Conservation (phyloP, 2,888 invertebrate species). For the Lymantria monacha region DNA sequence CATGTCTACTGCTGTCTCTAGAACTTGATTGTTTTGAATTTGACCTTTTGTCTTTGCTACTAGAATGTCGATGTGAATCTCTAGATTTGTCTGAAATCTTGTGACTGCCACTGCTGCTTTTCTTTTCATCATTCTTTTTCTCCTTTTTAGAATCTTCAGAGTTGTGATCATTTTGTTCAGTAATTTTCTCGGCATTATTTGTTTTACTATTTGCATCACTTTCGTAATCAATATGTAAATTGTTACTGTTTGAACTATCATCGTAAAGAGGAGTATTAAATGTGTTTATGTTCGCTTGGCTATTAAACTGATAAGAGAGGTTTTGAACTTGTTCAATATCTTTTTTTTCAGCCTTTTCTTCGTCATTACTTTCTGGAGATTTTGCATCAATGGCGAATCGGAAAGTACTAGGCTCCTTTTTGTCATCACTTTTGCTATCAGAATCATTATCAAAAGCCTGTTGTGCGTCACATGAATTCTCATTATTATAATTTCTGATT, state of each 20-base stretch:
- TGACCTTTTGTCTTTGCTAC: conserved; percentile 64
- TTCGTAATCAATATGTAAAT: conserved; percentile 72
- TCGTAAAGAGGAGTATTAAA: conserved; percentile 68
- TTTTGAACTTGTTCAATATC: conserved; percentile 46
- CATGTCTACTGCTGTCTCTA: conserved; percentile 61
- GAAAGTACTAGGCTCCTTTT: conserved; percentile 63
- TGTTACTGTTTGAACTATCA: conserved; percentile 74
- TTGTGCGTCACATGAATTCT: conserved; percentile 75
- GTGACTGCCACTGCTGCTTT: conserved; percentile 53
- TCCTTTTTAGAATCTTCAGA: conserved; percentile 62
- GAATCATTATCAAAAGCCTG: conserved; percentile 70
- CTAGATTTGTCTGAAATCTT: conserved; percentile 69
- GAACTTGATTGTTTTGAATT: conserved; percentile 67
- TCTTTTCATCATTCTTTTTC: conserved; percentile 59
- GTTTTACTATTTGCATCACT: conserved; percentile 74
- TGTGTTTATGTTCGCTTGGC: conserved; percentile 66
- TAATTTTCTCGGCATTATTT: conserved; percentile 61
- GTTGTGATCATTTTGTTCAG: conserved; percentile 50
- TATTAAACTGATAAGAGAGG: conserved; percentile 63
- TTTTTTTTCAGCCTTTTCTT: conserved; percentile 55
- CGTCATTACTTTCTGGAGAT: conserved; percentile 50
- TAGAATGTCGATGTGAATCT: conserved; percentile 67
- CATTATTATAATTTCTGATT: conserved; percentile 72
- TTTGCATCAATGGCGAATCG: conserved; percentile 69
- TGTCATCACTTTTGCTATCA: conserved; percentile 50